These are phyloP conservation scores for Fundulus diaphanus DNA, from an alignment of 2,797 vertebrate genomes.

Conservation along the genomic window DNA sequence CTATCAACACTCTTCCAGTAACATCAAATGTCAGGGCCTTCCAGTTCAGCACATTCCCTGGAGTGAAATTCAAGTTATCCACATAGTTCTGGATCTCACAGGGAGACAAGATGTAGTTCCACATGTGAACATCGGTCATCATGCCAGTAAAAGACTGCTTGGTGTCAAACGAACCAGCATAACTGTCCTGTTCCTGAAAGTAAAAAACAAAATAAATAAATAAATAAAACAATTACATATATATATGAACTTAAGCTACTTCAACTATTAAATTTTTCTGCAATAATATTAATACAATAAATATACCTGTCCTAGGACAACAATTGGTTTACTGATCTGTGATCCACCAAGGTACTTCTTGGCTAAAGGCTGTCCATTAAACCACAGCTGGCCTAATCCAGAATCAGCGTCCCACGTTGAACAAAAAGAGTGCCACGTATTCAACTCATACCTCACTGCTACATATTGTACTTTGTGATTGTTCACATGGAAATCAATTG, in stretches of 20 bases:
- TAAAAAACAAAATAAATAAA: neutral
- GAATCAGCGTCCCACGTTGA: neutral
- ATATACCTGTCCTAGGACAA: too few relatives aligned
- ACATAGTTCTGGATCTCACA: conserved; percentile 44
- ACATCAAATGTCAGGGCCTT: conserved; percentile 19
- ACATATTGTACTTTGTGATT: rapidly evolving
- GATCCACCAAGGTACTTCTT: neutral
- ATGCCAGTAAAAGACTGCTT: conserved; percentile 67
- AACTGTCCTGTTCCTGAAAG: conserved; percentile 59
- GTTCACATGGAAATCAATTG: neutral
- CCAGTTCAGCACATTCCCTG: conserved; percentile 57
- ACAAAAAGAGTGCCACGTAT: neutral
- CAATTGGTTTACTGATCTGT: neutral
- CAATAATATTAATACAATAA: conserved; percentile 9
- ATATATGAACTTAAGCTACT: neutral
- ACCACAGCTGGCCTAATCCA: neutral
- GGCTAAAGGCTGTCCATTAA: neutral
- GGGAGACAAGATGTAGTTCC: conserved; percentile 45
- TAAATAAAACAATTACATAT: neutral
- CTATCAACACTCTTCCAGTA: neutral
- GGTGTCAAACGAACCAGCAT: conserved; percentile 37
- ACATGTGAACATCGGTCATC: conserved; percentile 61
- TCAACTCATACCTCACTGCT: neutral
- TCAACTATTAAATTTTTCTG: neutral
- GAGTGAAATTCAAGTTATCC: conserved; percentile 18